A percentile compares a stretch with the other conserved stretches of the same genome.
These are phyloP conservation scores for Phymanthus crucifer DNA, from an alignment of 92 coral and sea anemone genomes.

Conservation along the genomic window DNA sequence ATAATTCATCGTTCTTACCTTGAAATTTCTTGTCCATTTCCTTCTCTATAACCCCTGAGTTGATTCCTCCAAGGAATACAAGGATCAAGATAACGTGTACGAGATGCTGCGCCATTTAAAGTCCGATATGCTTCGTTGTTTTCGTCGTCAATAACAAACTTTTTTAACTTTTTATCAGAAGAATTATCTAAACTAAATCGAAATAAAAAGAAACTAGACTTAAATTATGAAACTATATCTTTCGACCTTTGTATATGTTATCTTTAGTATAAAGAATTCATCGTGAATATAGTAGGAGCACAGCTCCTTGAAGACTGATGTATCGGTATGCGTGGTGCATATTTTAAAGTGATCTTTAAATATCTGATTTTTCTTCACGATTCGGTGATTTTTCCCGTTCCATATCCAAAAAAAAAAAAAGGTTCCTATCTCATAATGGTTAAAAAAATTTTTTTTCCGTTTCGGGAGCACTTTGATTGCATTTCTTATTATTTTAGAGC, in stretches of 20 bases:
- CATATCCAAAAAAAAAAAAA: neutral
- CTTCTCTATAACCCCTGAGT: neutral
- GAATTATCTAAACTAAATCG: neutral
- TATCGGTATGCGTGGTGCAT: no score
- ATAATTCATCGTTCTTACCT: neutral
- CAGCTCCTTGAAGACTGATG: no score
- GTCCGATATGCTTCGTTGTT: neutral
- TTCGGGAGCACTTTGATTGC: no score
- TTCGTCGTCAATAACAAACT: neutral
- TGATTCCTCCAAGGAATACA: neutral
- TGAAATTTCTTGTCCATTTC: neutral
- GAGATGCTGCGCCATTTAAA: neutral
- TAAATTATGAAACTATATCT: neutral
- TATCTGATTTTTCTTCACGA: constrained; percentile 4
- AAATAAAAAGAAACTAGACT: no score
- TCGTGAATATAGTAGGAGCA: no score
- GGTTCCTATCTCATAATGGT: neutral
- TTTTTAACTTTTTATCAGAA: neutral
- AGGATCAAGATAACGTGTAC: neutral
- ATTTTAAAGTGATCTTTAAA: neutral
- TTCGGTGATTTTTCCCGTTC: constrained; percentile 6
- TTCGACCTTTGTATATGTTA: neutral
- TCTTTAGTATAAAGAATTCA: no score
- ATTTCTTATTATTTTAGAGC: no score
- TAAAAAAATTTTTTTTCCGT: no score